Conservation (phyloP, 2,113 vertebrate genomes). For the Euleptes europaea region DNA sequence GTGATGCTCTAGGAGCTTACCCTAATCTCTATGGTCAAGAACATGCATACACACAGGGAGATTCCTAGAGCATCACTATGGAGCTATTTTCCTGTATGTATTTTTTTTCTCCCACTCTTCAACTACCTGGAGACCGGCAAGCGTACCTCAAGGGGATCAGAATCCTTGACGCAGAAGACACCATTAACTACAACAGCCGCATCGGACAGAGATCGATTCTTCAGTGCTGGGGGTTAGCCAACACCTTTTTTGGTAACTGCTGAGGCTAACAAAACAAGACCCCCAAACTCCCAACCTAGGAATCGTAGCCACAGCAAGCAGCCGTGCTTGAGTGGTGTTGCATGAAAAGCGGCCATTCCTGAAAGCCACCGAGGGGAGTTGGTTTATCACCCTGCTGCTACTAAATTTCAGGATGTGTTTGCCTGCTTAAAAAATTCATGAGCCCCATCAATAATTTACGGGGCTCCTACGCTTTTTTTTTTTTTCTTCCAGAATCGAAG, state of each 20-base stretch:
- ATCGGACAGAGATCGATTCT: slow-evolving; percentile 75
- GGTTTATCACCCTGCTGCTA: slow-evolving; percentile 57
- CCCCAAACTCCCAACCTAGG: slow-evolving; percentile 70
- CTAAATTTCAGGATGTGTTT: slow-evolving; percentile 61
- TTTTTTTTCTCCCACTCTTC: no score
- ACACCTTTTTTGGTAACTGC: slow-evolving; percentile 66
- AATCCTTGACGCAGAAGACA: slow-evolving; percentile 75
- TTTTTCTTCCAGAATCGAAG: slow-evolving; percentile 62
- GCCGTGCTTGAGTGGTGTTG: slow-evolving; percentile 54
- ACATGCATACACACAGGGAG: no score
- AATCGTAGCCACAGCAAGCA: slow-evolving; percentile 67
- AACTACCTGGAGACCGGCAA: no score
- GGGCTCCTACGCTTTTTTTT: slow-evolving; percentile 60
- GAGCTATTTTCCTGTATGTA: no score
- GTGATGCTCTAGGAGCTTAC: no score
- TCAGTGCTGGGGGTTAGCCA: slow-evolving; percentile 55
- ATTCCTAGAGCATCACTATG: no score
- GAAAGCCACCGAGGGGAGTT: slow-evolving; percentile 18
- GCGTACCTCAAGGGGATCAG: slow-evolving; percentile 73
- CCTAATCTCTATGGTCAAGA: no score
- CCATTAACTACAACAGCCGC: slow-evolving; percentile 75
- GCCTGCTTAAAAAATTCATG: slow-evolving; percentile 61
- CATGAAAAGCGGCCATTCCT: slow-evolving; percentile 34
- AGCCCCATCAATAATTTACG: slow-evolving; percentile 58
- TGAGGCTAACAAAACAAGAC: slow-evolving; percentile 76